Evolutionary conservation across 2,113 vertebrate genomes (phyloP), one percentile per base, ranked within the genome.

Genomic region (Macquaria australasica): DNA sequence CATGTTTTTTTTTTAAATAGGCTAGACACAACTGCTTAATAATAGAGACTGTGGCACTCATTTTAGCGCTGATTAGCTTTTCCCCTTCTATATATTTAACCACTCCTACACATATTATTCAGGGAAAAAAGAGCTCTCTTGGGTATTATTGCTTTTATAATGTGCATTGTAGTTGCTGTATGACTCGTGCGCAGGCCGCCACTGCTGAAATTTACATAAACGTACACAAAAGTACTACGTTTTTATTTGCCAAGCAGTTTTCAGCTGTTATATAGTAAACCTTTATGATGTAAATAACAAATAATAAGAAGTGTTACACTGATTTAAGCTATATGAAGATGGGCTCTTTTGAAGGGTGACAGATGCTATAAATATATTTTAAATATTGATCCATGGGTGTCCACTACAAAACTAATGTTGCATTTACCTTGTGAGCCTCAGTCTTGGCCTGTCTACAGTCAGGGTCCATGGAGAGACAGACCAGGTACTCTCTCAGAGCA

Each of bases 401-500:
- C 12, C 25, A n/a, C 8, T 23, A 1, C 2, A 25, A 37, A 0
- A 20, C 15, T 48, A 3, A 18, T 55, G 34, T 6, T 12, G 15
- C 6, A 31, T 68, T 89, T 91, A 98, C 97, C 97, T 95, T 97
- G 43, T 96, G 94, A 3, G 96, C 96, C 87, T 98, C 97, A 23
- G 83, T 92, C 94, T 95, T 96, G 67, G 97, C 97, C 0, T 69
- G 95, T 92, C 94, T 96, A 79, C 96, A 97, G 87, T 96, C 96
- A n/a, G 94, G 95, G 81, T 98, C 96, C 62, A 99, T 91, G 83
- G 97, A 96, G 72, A 99, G 95, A 93, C 96, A 97, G 81, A 97
- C 94, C 0, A 99, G 93, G 93, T 97, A 98, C 87, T 98, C 97
- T 70, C 93, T 96, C 86, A 99, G 95, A 78, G 97, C 97, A 88